A percentile compares a stretch with the other conserved stretches of the same genome.
These are phyloP conservation scores for Psittacus erithacus DNA, from an alignment of 2,113 vertebrate species.

Conservation along the genomic window DNA sequence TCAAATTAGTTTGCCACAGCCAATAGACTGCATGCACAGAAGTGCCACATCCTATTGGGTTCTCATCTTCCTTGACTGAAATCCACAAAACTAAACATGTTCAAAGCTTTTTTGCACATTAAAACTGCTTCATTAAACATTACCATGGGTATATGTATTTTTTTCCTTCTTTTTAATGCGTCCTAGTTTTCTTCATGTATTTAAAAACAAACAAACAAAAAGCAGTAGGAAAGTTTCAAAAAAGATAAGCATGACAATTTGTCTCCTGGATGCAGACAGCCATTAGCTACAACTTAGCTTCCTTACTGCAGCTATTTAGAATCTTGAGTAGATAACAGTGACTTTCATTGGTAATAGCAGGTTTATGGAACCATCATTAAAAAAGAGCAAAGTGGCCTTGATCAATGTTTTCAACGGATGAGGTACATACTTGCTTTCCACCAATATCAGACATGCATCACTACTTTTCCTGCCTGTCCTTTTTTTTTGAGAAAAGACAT, in stretches of 20 bases:
- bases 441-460: slow-evolving; percentile 53
- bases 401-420: slow-evolving; percentile 60
- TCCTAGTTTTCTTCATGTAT: background rate
- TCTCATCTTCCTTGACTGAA: background rate
- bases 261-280: background rate
- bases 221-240: background rate
- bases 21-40: background rate
- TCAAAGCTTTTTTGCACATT: background rate
- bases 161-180: background rate
- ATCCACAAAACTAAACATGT: background rate
- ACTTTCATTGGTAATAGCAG: slow-evolving; percentile 62
- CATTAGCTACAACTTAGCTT: background rate
- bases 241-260: background rate
- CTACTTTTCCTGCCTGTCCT: slow-evolving; percentile 2
- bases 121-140: background rate
- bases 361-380: slow-evolving; percentile 57
- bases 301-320: slow-evolving; percentile 9
- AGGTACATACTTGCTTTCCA: slow-evolving; percentile 46
- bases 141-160: background rate
- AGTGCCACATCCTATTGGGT: background rate
- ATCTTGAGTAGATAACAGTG: slow-evolving; percentile 12
- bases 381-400: slow-evolving; percentile 51
- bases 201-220: background rate
- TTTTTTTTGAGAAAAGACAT: slow-evolving; percentile 4
- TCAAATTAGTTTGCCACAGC: background rate